Evolutionary conservation across 2,888 invertebrate genomes (phyloP).

Genomic region (Neuroscelio doddi): DNA sequence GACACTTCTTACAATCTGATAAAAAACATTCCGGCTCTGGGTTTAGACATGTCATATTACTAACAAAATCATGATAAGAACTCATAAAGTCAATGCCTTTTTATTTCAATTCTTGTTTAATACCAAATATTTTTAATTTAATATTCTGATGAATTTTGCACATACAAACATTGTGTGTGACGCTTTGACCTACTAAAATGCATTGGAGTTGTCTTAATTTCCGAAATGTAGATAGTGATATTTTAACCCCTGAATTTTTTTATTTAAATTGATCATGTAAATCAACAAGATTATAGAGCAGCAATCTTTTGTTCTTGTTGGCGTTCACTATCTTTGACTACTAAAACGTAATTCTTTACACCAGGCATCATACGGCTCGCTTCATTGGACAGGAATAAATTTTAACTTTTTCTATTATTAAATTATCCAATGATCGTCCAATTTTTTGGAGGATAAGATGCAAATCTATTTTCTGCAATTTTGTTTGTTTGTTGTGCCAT

Average conservation of each 20-base stretch:
- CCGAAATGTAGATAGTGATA: slow-evolving; percentile 16
- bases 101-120: slow-evolving; percentile 16
- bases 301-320: slow-evolving; percentile 19
- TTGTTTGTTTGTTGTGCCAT: slow-evolving; percentile 14
- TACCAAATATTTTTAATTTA: not conserved
- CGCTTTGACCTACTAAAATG: slow-evolving; percentile 9
- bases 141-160: slow-evolving; percentile 15
- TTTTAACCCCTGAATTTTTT: slow-evolving; percentile 6
- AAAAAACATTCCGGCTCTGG: slow-evolving; percentile 21
- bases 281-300: slow-evolving; percentile 11
- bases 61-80: slow-evolving; percentile 12
- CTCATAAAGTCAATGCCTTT: not conserved
- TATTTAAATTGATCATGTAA: slow-evolving; percentile 7
- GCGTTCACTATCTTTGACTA: slow-evolving; percentile 23
- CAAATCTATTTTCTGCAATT: slow-evolving; percentile 4
- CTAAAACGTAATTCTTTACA: slow-evolving; percentile 26
- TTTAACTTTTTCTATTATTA: slow-evolving; percentile 12
- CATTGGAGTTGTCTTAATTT: slow-evolving; percentile 10
- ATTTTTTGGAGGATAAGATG: not conserved
- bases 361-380: slow-evolving; percentile 24
- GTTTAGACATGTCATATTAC: slow-evolving; percentile 13
- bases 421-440: slow-evolving; percentile 6
- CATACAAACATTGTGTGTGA: slow-evolving; percentile 22
- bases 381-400: slow-evolving; percentile 22
- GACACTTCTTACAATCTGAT: slow-evolving; percentile 16